These are phyloP conservation scores for Aspiorhynchus laticeps DNA, from an alignment of 2,113 vertebrate genomes.

Conservation along the genomic window DNA sequence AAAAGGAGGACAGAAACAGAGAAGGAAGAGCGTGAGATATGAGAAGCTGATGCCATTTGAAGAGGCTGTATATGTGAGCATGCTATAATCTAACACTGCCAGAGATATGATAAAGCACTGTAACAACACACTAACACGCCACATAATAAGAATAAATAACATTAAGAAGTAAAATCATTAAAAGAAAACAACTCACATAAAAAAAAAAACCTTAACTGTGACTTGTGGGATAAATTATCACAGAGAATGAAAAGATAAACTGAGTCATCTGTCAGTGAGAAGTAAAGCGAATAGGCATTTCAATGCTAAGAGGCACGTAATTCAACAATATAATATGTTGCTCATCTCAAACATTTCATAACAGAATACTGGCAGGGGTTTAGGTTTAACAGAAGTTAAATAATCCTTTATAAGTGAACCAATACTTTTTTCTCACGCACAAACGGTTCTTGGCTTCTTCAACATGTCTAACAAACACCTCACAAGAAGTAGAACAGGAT, in stretches of 20 bases:
- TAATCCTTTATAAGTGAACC: background rate
- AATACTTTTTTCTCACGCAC: background rate
- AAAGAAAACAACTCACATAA: no score
- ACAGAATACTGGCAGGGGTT: background rate
- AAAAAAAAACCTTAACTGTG: no score
- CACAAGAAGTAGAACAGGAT: conserved; percentile 73
- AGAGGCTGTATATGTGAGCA: conserved; percentile 12
- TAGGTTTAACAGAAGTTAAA: background rate
- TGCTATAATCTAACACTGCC: background rate
- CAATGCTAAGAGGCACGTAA: background rate
- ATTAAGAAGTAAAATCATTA: no score
- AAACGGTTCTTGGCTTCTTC: conserved; percentile 7
- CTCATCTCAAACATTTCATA: background rate
- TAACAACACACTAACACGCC: background rate
- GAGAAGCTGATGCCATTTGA: conserved; percentile 48
- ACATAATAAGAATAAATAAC: no score
- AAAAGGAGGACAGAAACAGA: conserved; percentile 38
- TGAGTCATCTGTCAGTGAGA: background rate
- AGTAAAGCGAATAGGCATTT: background rate
- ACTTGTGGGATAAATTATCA: background rate
- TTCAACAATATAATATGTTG: background rate
- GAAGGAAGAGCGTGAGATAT: conserved; percentile 55
- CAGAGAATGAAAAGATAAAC: background rate
- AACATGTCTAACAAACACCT: conserved; percentile 61
- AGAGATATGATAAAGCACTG: background rate